phyloP scores from a whole-genome alignment of 1,140 invertebrate genomes.

The Tyrophagus putrescentiae region DNA sequence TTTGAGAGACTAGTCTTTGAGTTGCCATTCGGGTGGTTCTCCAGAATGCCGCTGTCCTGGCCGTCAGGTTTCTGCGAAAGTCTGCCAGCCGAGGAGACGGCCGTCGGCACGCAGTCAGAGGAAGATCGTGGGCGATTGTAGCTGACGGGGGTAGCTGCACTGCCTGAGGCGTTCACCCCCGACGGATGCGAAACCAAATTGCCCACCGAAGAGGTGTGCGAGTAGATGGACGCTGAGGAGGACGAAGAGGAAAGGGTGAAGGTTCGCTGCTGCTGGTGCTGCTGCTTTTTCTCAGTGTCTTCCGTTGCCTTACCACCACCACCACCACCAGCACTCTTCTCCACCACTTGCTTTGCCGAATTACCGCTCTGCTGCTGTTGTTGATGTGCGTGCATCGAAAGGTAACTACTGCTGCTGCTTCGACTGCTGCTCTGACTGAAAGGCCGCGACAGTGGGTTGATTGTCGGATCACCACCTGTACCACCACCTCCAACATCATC shows the following conservation, averaged over 20 bases:
- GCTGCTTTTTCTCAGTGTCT: no score
- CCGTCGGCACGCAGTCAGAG: slow-evolving; percentile 20
- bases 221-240: neutral
- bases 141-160: neutral
- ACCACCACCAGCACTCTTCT: no score
- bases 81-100: neutral
- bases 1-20: no score
- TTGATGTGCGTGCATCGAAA: slow-evolving; percentile 1
- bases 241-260: neutral
- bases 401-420: slow-evolving; percentile 11
- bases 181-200: neutral
- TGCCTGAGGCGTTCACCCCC: no score
- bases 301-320: no score
- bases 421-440: slow-evolving; percentile 8
- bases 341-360: no score
- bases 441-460: no score
- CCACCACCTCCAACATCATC: no score
- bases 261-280: neutral
- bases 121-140: slow-evolving; percentile 23
- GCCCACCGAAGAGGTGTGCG: neutral
- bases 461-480: no score
- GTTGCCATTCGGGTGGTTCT: neutral
- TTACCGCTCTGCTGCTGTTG: no score
- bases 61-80: neutral
- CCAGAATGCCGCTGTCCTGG: slow-evolving; percentile 7